Evolutionary conservation across 2,113 vertebrate species (phyloP), one percentile per base, ranked within the genome.

Genomic region (Amia ocellicauda): DNA sequence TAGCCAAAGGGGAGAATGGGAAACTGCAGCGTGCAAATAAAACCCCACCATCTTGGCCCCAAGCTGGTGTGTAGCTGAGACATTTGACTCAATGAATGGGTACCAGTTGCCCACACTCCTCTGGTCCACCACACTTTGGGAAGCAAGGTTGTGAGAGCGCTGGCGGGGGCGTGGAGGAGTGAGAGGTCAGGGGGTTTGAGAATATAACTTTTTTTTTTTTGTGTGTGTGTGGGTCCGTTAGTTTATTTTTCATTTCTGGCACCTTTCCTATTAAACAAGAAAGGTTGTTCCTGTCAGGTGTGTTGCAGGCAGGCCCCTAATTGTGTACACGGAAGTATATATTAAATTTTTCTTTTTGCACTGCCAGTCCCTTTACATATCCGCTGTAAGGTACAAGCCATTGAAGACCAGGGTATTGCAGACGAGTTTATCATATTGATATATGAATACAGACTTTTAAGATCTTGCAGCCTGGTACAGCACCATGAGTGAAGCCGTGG

Each of bases 401-500:
- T 72, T 60, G 51, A 56, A 68, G 59, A 69, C 66, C 76, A 69
- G 72, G 76, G 79, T 72, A 68, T 74, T 49, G 63, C 80, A 80
- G 75, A 88, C 79, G 77, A 72, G 78, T 88, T 88, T 87, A 89
- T 89, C 88, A 89, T 87, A 88, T 88, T 89, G 86, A 87, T 88
- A 87, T 81, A 62, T 70, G 81, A 83, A 14, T 47, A 47, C 17
- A 47, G 9, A 17, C n/a, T n/a, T 47, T 47, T 47, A 73, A 80
- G 80, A 74, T 80, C 74, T 69, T 58, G 75, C 80, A 36, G 68
- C 75, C 58, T 83, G 71, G 67, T 75, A 42, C 28, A 63, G 14
- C 11, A 23, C 31, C 31, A 36, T 36, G 69, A 70, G 69, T 61
- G 62, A 79, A 82, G 77, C 76, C 78, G 79, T 61, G 59, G 71